Conservation (phyloP, 2,113 vertebrate species). For the Phalacrocorax brasilianus region DNA sequence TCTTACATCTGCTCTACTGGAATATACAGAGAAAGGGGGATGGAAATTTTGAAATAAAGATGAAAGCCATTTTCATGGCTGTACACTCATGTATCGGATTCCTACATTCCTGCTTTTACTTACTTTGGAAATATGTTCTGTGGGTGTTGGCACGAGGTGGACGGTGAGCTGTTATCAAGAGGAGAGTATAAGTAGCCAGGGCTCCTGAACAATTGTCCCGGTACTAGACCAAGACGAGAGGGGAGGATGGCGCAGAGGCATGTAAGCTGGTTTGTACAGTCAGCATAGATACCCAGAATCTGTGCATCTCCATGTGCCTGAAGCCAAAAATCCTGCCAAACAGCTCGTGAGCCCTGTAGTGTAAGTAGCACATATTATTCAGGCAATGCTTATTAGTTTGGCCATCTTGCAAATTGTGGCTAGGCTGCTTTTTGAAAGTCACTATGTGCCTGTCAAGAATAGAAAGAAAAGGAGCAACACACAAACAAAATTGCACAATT, state of each 20-base stretch:
- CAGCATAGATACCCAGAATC: background rate
- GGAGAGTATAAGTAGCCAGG: background rate
- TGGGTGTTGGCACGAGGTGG: background rate
- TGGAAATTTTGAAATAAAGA: background rate
- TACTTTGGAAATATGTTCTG: background rate
- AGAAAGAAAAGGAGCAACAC: background rate
- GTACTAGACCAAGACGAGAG: background rate
- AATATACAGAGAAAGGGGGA: background rate
- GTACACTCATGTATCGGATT: background rate
- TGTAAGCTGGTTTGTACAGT: background rate
- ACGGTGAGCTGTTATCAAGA: background rate
- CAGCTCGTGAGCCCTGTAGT: background rate
- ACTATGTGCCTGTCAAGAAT: background rate
- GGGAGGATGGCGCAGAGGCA: background rate
- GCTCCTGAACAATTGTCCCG: background rate
- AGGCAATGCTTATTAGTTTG: background rate
- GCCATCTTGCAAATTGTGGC: background rate
- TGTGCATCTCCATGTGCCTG: fast-evolving
- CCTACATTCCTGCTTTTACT: background rate
- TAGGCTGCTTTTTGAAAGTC: background rate
- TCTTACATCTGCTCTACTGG: background rate
- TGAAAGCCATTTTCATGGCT: background rate
- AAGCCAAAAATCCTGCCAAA: background rate
- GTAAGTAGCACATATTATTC: no score
- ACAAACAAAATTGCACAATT: background rate